These are phyloP conservation scores for Catostylus mosaicus DNA, from an alignment of 30 jellyfish, hydroid and myxozoan genomes.

Conservation along the genomic window DNA sequence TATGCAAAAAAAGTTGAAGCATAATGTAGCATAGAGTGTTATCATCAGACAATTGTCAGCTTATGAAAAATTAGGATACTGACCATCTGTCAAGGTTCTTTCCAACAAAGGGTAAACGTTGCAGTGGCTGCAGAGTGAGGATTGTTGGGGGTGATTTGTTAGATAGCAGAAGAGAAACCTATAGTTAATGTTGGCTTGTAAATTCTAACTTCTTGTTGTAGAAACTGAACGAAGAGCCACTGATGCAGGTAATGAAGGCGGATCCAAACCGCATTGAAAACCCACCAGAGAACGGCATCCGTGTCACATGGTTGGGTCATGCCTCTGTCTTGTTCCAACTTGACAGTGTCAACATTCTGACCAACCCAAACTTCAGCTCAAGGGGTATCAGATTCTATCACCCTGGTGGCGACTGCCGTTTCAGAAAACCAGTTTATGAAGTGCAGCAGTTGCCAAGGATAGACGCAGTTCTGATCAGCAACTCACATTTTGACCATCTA, in stretches of 20 bases:
- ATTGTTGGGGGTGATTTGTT: too few relatives aligned
- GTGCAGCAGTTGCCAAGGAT: slow-evolving; percentile 92
- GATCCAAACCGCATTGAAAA: slow-evolving; percentile 93
- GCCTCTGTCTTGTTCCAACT: slow-evolving; percentile 89
- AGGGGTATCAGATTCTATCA: slow-evolving; percentile 92
- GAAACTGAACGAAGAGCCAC: slow-evolving; percentile 95
- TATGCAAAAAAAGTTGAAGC: too few relatives aligned
- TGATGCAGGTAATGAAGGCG: slow-evolving; percentile 89
- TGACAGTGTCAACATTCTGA: slow-evolving; percentile 87
- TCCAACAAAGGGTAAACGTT: too few relatives aligned
- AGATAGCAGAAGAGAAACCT: too few relatives aligned
- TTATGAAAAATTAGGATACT: too few relatives aligned
- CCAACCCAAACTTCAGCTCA: slow-evolving; percentile 91
- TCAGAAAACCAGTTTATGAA: slow-evolving; percentile 87
- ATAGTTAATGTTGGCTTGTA: too few relatives aligned
- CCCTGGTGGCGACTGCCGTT: slow-evolving; percentile 89
- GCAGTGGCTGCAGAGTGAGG: too few relatives aligned
- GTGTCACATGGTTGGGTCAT: slow-evolving; percentile 97
- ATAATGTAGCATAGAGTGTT: too few relatives aligned
- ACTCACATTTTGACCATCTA: slow-evolving; percentile 89
- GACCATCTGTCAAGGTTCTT: too few relatives aligned
- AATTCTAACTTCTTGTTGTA: neutral
- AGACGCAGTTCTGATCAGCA: slow-evolving; percentile 91
- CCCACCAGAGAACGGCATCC: slow-evolving; percentile 98
- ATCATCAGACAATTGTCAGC: too few relatives aligned